phyloP scores from a whole-genome alignment of 2,797 vertebrate species.

The Setipinna tenuifilis region DNA sequence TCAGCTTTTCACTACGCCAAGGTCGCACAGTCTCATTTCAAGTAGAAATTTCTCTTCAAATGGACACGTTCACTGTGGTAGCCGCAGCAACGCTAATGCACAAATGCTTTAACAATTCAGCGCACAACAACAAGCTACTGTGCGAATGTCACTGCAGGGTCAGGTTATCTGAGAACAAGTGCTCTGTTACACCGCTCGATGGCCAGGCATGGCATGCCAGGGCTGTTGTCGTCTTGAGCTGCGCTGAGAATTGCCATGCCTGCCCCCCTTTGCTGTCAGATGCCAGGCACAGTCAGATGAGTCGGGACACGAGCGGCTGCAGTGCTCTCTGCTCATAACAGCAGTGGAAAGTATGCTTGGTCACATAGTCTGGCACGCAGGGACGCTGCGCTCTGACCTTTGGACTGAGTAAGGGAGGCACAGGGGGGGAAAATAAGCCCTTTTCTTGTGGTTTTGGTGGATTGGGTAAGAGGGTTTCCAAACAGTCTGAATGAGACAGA shows the following conservation, averaged over 20 bases:
- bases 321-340: conserved; percentile 47
- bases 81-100: not conserved
- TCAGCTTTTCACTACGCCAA: not conserved
- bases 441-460: conserved; percentile 24
- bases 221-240: conserved; percentile 25
- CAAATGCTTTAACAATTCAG: not conserved
- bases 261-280: conserved; percentile 32
- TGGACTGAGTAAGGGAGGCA: conserved; percentile 36
- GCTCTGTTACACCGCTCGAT: not conserved
- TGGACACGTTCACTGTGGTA: not conserved
- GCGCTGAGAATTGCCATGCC: conserved; percentile 21
- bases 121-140: not conserved
- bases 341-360: conserved; percentile 41
- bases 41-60: not conserved
- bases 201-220: not conserved
- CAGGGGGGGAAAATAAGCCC: conserved; percentile 35
- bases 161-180: conserved; percentile 3
- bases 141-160: not conserved
- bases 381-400: conserved; percentile 44
- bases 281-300: conserved; percentile 23
- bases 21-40: not conserved
- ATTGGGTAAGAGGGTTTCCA: conserved; percentile 48
- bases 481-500: conserved; percentile 35
- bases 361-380: not conserved
- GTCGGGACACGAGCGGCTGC: not conserved